Conservation (phyloP, 2,797 vertebrate species). For the Acomys russatus region DNA sequence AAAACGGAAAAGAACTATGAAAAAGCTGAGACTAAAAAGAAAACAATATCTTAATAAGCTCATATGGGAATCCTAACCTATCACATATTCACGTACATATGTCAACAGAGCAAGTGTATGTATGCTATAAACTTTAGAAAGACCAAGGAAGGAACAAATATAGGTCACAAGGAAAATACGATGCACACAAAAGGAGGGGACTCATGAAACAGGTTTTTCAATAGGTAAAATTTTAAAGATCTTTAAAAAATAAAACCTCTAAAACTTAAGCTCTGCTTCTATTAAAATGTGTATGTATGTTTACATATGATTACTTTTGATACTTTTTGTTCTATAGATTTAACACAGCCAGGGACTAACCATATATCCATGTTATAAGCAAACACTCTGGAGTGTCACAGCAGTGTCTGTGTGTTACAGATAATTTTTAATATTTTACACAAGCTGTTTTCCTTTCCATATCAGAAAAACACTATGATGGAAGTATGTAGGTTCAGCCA, state of each 20-base stretch:
- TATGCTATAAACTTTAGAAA: not conserved
- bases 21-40: not conserved
- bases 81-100: not conserved
- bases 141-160: not conserved
- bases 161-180: not conserved
- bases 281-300: not conserved
- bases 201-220: not conserved
- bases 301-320: not conserved
- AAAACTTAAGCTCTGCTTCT: not conserved
- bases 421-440: not conserved
- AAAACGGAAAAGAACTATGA: not conserved
- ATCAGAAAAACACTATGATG: not conserved
- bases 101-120: not conserved
- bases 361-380: not conserved
- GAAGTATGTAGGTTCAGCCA: not conserved
- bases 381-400: not conserved
- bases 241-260: not conserved
- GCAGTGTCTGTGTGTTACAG: fast-evolving
- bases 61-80: not conserved
- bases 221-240: not conserved
- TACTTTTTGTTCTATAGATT: not conserved
- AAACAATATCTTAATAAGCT: not conserved
- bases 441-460: not conserved
- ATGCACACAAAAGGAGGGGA: too few species aligned
- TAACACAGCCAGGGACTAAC: not conserved